phyloP scores from a whole-genome alignment of 1,140 invertebrate genomes.

The Apis florea region DNA sequence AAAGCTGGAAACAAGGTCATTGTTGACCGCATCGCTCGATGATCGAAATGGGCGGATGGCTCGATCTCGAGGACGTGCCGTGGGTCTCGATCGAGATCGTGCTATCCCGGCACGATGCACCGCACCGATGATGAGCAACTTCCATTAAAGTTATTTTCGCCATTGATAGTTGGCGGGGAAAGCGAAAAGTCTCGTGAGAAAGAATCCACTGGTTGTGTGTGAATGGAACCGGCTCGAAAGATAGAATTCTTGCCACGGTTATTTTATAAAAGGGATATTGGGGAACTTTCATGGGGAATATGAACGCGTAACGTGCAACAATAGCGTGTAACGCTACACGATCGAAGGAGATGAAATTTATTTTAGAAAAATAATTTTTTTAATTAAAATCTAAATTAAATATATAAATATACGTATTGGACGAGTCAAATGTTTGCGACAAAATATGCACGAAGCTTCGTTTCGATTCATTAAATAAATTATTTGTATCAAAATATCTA shows the following conservation, averaged over 20 bases:
- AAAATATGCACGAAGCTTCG: no score
- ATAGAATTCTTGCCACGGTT: background rate
- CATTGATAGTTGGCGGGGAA: background rate
- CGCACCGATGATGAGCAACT: conserved; percentile 29
- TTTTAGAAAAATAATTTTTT: no score
- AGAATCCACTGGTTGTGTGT: background rate
- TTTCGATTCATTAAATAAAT: no score
- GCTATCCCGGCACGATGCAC: conserved; percentile 1
- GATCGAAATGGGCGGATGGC: conserved; percentile 34
- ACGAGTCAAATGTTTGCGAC: no score
- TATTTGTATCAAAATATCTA: no score
- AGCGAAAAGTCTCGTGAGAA: conserved; percentile 7
- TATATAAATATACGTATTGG: no score
- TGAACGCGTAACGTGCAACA: no score
- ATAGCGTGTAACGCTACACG: no score
- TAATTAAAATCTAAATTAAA: no score
- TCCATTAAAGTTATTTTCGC: conserved; percentile 34
- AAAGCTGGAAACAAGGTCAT: background rate
- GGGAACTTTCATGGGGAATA: no score
- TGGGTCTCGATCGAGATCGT: conserved; percentile 37
- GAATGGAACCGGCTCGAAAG: background rate
- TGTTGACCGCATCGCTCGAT: conserved; percentile 19
- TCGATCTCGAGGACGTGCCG: conserved; percentile 46
- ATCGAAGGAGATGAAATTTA: no score
- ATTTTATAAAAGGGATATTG: no score